Evolutionary conservation across 2,113 vertebrate species (phyloP).

Genomic region (Hypomesus transpacificus): DNA sequence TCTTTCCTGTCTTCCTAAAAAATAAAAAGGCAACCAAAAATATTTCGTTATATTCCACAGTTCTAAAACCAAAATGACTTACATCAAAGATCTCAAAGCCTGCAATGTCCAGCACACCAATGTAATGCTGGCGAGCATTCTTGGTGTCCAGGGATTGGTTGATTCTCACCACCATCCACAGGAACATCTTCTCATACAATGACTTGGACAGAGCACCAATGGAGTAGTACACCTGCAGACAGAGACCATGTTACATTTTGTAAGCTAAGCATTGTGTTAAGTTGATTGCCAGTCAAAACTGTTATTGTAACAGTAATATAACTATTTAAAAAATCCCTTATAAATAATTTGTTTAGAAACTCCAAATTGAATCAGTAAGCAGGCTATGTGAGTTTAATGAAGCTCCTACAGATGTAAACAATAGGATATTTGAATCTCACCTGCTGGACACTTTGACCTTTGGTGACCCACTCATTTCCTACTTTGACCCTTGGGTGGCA

Average conservation of each 20-base stretch:
- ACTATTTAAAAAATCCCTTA: too few relatives aligned
- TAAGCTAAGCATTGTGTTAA: too few relatives aligned
- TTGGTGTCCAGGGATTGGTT: slow-evolving; percentile 60
- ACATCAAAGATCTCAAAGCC: slow-evolving; percentile 64
- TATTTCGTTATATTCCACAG: background rate
- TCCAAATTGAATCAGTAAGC: too few relatives aligned
- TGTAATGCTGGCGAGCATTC: slow-evolving; percentile 56
- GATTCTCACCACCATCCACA: slow-evolving; percentile 62
- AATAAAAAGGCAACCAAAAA: background rate
- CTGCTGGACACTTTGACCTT: slow-evolving; percentile 79
- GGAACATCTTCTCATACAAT: slow-evolving; percentile 62
- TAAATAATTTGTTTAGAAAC: too few relatives aligned
- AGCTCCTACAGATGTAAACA: too few relatives aligned
- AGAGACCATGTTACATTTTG: too few relatives aligned
- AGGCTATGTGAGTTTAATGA: too few relatives aligned
- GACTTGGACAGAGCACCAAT: slow-evolving; percentile 57
- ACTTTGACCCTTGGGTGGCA: slow-evolving; percentile 77
- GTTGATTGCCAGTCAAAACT: too few relatives aligned
- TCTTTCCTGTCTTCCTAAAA: too few relatives aligned
- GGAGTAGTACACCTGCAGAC: slow-evolving; percentile 36
- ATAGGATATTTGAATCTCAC: slow-evolving; percentile 43
- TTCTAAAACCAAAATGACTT: background rate
- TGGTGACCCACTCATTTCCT: slow-evolving; percentile 76
- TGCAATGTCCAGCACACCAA: slow-evolving; percentile 59
- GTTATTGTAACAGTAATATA: too few relatives aligned